Conservation (phyloP, 2,888 invertebrate genomes). For the Eupithecia pulchellata region DNA sequence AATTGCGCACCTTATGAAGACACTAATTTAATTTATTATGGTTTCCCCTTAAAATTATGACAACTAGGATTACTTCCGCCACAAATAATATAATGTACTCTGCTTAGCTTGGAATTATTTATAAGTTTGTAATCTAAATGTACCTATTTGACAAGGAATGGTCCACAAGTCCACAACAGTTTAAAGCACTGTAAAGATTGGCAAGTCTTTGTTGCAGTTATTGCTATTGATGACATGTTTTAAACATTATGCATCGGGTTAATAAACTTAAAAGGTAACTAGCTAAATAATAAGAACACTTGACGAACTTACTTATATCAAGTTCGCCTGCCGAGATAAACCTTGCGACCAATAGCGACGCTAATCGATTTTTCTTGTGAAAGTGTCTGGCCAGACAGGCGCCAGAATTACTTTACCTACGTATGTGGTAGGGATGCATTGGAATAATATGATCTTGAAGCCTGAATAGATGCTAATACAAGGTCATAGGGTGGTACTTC, state of each 20-base stretch:
- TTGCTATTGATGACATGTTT: background rate
- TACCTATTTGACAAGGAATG: background rate
- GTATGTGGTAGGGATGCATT: background rate
- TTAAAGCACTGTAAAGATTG: background rate
- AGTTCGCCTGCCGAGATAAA: background rate
- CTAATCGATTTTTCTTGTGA: background rate
- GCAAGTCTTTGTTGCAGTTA: background rate
- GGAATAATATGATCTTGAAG: background rate
- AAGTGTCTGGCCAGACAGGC: constrained; percentile 8
- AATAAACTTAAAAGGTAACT: too few species aligned
- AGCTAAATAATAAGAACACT: background rate
- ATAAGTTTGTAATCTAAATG: background rate
- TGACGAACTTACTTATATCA: background rate
- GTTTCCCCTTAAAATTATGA: too few species aligned
- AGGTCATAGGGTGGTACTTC: too few species aligned
- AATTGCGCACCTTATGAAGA: too few species aligned
- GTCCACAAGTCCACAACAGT: background rate
- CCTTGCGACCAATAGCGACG: background rate
- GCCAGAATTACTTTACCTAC: background rate
- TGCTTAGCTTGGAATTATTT: background rate
- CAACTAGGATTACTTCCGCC: too few species aligned
- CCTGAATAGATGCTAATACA: background rate
- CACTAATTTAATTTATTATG: too few species aligned
- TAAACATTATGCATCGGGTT: too few species aligned
- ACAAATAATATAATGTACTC: too few species aligned